Base-by-base conservation (phyloP, 2,888 invertebrate genomes). In the Pammene fasciana region DNA sequence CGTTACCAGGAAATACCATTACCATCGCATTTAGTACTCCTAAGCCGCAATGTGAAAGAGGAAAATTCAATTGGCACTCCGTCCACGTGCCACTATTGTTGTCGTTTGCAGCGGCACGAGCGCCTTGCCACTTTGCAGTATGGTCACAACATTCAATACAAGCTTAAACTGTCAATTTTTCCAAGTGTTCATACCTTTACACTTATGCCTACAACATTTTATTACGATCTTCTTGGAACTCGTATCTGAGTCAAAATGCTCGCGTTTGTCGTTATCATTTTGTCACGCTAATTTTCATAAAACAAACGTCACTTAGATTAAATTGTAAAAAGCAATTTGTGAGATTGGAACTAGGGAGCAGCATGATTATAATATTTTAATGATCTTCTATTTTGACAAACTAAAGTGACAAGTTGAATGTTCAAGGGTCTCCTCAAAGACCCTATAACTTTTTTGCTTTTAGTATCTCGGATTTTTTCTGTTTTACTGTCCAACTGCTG, bases 31-130 rank as follows among this genome's bases (percentile, higher is more conserved):
- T 26, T 10, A 52, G 38, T 41, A 62, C 43, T 43, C 13, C 0
- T 14, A 50, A 61, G 61, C 46, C 18, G 18, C 52, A 38, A 38
- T 13, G 62, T 38, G 50, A 52, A 62, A 62, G 45, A 34, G 62
- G 41, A 41, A 41, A 52, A 50, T 41, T 18, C 50, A 18, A 52
- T 62, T 52, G 62, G n/a, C 52, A 62, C 41, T 38, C 50, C 16
- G 10, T 10, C 62, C 62, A 14, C 36, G 50, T 18, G 48, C 38
- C 61, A 41, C 62, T 18, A 62, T 62, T 62, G 62, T 62, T 62
- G 6, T 41, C 50, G n/a, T 18, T 13, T 18, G 61, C 60, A 48
- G 36, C 10, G n/a, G n/a, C 16, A 11, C 14, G 57, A 26, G 26
- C 26, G 26, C 14, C 36, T 45, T 14, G 50, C 16, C 16, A 5